Conservation (phyloP, 2,113 vertebrate species). For the Mustelus asterias region DNA sequence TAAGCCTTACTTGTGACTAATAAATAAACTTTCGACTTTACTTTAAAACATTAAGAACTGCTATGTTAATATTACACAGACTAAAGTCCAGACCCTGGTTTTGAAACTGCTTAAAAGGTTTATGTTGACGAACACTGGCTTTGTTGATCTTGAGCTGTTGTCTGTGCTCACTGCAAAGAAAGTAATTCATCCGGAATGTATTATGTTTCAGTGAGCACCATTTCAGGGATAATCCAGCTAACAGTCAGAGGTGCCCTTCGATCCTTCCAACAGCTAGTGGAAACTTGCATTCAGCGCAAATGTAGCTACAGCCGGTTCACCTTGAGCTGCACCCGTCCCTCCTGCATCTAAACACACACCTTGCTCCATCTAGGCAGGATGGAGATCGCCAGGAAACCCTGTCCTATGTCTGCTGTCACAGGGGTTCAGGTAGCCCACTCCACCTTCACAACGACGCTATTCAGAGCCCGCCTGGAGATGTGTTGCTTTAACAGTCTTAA, state of each 20-base stretch:
- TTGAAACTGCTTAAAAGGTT: neutral
- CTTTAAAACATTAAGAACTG: neutral
- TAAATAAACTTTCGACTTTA: too few species aligned
- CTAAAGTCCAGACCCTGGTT: neutral
- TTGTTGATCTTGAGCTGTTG: neutral
- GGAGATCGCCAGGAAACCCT: neutral
- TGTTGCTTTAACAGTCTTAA: neutral
- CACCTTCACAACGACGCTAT: neutral
- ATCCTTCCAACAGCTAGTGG: neutral
- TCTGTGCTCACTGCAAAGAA: neutral
- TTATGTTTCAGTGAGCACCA: neutral
- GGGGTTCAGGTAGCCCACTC: neutral
- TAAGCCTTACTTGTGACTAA: too few species aligned
- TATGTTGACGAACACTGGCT: neutral
- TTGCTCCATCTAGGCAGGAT: neutral
- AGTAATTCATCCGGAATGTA: neutral
- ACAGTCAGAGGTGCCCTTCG: neutral
- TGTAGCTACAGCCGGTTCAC: neutral
- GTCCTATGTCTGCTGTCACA: neutral
- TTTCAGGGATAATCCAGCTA: neutral
- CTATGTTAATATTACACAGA: neutral
- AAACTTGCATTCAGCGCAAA: constrained; percentile 5
- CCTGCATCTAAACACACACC: neutral
- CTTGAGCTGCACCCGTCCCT: neutral
- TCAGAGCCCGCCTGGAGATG: neutral